A percentile compares a stretch with the other conserved stretches of the same genome.
Evolutionary conservation across 2,797 vertebrate genomes (phyloP).

Genomic region (Aldrovandia affinis): DNA sequence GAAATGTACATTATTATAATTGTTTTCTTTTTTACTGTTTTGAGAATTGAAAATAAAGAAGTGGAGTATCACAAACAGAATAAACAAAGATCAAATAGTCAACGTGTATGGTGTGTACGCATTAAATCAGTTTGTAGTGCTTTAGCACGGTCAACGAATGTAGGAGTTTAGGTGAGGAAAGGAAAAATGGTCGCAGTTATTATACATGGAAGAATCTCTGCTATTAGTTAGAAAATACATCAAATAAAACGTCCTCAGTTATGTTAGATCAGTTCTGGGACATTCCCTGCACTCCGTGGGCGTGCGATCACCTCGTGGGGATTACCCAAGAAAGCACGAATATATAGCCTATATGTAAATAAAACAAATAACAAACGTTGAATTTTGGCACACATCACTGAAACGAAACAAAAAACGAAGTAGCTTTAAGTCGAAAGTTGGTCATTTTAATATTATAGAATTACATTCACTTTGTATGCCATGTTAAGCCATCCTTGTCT

Average conservation of each 20-base stretch:
- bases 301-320: slow-evolving; percentile 42
- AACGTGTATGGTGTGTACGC: neutral
- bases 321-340: slow-evolving; percentile 47
- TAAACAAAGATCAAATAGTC: neutral
- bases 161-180: neutral
- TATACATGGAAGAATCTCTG: neutral
- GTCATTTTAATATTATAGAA: neutral
- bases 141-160: neutral
- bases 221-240: neutral
- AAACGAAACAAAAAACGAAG: neutral
- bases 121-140: neutral
- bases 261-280: slow-evolving; percentile 38
- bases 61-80: neutral
- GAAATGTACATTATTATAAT: neutral
- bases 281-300: slow-evolving; percentile 46
- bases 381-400: neutral
- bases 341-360: slow-evolving; percentile 18
- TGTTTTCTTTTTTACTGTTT: neutral
- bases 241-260: neutral
- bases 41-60: neutral
- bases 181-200: neutral
- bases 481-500: neutral
- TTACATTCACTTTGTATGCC: neutral
- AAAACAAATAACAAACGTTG: neutral
- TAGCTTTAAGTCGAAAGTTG: neutral